Conservation (phyloP, 2,113 vertebrate genomes). For the Ramphastos sulfuratus region DNA sequence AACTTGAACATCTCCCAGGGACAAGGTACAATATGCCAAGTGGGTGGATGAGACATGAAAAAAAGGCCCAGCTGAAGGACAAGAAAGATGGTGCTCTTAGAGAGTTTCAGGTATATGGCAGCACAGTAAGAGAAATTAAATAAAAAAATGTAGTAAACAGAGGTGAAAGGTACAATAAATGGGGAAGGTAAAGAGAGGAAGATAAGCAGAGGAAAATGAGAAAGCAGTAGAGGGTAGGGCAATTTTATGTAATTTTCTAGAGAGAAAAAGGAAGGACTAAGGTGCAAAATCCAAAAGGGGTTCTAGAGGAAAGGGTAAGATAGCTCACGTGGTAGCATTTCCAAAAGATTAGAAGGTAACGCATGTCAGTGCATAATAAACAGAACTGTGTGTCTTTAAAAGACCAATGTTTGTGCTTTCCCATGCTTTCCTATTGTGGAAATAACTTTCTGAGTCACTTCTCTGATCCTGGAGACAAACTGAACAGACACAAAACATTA, state of each 20-base stretch:
- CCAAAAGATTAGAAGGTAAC: not conserved
- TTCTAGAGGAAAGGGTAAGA: not conserved
- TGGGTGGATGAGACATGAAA: not conserved
- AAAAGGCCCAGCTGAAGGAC: not conserved
- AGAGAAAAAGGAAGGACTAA: not conserved
- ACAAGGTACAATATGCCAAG: not conserved
- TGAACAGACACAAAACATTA: slow-evolving; percentile 40
- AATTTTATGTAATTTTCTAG: not conserved
- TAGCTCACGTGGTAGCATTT: not conserved
- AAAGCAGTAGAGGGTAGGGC: not conserved
- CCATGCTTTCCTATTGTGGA: slow-evolving; percentile 55
- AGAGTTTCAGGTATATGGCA: not conserved
- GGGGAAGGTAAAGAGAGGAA: not conserved
- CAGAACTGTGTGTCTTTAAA: slow-evolving; percentile 51
- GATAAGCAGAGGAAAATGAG: not conserved
- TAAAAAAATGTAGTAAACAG: not conserved
- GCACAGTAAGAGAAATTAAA: not conserved
- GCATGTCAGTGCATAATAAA: not conserved
- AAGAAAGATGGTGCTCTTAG: not conserved
- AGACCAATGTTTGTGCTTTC: slow-evolving; percentile 54
- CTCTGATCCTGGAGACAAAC: slow-evolving; percentile 70
- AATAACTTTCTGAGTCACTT: slow-evolving; percentile 67
- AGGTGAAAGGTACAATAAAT: not conserved
- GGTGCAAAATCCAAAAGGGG: not conserved
- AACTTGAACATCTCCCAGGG: not conserved